Evolutionary conservation across 2,888 invertebrate species (phyloP).

Genomic region (Meloe dianella): DNA sequence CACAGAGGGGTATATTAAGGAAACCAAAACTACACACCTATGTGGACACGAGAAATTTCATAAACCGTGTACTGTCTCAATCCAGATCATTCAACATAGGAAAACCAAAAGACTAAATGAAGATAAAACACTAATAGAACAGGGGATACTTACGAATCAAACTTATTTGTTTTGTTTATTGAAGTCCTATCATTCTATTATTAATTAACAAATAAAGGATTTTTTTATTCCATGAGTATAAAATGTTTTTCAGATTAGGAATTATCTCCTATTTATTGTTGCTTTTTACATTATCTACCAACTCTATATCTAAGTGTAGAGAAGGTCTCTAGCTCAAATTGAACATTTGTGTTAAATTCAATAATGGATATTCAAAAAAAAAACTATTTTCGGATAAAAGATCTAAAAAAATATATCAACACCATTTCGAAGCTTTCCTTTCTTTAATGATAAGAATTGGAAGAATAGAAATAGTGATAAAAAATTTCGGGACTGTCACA

Average conservation of each 20-base stretch:
- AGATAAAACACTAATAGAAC: no score
- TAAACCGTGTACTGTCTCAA: no score
- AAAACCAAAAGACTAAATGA: no score
- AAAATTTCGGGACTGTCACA: conserved; percentile 36
- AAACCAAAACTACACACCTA: no score
- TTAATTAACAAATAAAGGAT: no score
- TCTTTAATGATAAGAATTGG: conserved; percentile 41
- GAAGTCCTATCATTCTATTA: no score
- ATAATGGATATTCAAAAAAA: conserved; percentile 45
- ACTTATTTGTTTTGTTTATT: no score
- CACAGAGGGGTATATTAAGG: no score
- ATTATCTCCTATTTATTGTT: background rate
- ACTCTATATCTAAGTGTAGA: background rate
- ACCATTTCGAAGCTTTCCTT: conserved; percentile 42
- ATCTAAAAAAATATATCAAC: conserved; percentile 44
- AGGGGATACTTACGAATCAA: no score
- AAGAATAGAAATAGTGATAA: conserved; percentile 28
- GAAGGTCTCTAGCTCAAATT: conserved; percentile 28
- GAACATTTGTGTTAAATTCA: conserved; percentile 44
- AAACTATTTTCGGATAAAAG: conserved; percentile 39
- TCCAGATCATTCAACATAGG: no score
- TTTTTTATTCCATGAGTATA: background rate
- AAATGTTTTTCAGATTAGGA: background rate
- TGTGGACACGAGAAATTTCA: no score
- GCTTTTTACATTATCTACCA: background rate